phyloP scores from a whole-genome alignment of 2,797 vertebrate species.

The Cichlasoma orientale region DNA sequence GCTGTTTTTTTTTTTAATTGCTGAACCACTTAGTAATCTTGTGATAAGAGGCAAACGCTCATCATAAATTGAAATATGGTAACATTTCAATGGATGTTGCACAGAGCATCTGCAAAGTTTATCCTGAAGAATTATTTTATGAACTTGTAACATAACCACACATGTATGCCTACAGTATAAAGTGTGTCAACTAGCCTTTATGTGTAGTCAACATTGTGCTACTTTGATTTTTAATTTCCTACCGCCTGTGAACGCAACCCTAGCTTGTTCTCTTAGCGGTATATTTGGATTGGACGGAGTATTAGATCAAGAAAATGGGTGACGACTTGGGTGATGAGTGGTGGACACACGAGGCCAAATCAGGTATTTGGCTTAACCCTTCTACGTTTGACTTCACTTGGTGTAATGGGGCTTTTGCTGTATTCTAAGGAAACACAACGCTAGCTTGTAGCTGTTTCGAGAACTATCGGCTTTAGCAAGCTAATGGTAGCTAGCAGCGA shows the following conservation, averaged over 20 bases:
- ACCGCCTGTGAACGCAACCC: slow-evolving; percentile 58
- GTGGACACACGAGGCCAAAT: slow-evolving; percentile 71
- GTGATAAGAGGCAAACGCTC: not conserved
- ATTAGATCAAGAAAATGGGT: slow-evolving; percentile 65
- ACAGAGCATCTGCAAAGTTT: not conserved
- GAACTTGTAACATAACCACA: not conserved
- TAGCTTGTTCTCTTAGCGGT: slow-evolving; percentile 28
- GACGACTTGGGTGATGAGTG: slow-evolving; percentile 81
- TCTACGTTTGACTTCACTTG: not conserved
- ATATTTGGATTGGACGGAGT: slow-evolving; percentile 51
- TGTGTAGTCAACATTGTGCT: not conserved
- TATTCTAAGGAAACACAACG: accelerated
- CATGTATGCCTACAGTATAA: not conserved
- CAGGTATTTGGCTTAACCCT: slow-evolving; percentile 33
- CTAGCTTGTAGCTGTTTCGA: not conserved
- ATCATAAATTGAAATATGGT: not conserved
- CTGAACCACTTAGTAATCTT: not conserved
- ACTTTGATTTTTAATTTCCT: not conserved
- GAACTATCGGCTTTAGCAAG: not conserved
- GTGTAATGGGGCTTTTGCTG: not conserved
- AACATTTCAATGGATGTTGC: not conserved
- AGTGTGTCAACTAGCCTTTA: not conserved
- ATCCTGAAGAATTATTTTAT: not conserved
- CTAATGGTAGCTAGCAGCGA: slow-evolving; percentile 31
- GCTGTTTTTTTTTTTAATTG: not conserved